phyloP scores from a whole-genome alignment of 1,140 invertebrate species.

The Pseudomyrmex cubaensis region DNA sequence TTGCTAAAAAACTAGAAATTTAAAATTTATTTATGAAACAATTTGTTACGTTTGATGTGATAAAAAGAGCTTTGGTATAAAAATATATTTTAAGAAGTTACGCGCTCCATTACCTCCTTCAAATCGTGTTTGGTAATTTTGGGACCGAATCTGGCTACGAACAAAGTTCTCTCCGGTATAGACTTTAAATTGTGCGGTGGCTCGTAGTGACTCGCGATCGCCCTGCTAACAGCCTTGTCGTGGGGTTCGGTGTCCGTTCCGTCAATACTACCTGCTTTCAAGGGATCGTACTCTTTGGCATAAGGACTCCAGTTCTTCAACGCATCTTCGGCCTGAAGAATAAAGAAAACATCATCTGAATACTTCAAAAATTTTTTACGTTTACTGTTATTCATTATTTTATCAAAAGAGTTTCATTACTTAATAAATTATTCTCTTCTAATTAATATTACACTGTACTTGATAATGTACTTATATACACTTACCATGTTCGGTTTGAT shows the following conservation, averaged over 20 bases:
- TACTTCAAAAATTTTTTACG: too few relatives aligned
- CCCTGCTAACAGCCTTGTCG: conserved; percentile 91
- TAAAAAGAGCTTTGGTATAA: too few relatives aligned
- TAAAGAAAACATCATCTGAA: not conserved
- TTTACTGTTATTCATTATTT: too few relatives aligned
- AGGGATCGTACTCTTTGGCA: conserved; percentile 87
- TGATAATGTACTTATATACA: too few relatives aligned
- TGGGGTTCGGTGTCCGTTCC: conserved; percentile 93
- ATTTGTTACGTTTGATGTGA: not conserved
- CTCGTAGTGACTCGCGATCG: conserved; percentile 89
- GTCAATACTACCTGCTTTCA: conserved; percentile 93
- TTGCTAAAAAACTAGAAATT: conserved; percentile 87
- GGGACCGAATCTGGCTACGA: conserved; percentile 91
- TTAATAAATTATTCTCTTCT: too few relatives aligned
- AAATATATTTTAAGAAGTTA: too few relatives aligned
- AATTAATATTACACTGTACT: too few relatives aligned
- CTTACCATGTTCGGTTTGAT: too few relatives aligned
- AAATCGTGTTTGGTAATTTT: conserved; percentile 87
- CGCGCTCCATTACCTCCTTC: conserved; percentile 69
- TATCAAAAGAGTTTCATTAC: too few relatives aligned
- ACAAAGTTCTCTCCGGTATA: conserved; percentile 90
- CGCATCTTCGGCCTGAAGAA: conserved; percentile 32
- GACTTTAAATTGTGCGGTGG: conserved; percentile 89
- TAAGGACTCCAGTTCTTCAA: conserved; percentile 85
- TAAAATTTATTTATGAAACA: not conserved